Evolutionary conservation across 2,888 invertebrate species (phyloP), one percentile per base, ranked within the genome.

Genomic region (Apotomis capreana): DNA sequence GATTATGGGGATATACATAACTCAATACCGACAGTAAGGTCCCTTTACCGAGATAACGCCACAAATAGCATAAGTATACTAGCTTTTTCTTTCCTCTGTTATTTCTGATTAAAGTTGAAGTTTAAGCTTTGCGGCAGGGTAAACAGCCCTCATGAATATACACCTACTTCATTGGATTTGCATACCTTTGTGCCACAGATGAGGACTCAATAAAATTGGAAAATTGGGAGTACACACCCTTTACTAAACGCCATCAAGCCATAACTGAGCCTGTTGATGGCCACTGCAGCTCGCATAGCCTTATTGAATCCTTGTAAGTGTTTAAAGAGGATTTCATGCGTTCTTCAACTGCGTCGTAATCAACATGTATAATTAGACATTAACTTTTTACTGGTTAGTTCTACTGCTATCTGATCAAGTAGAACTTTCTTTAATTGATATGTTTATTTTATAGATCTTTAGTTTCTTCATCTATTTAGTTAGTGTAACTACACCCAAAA

Each of bases 291-390:
- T 54, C 55, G 37, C 46, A 12, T 40, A 9, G n/a, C 46, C 60
- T n/a, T 36, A 61, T 26, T 46, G 62, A 62, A 69, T 8, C 69
- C 69, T 37, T 57, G 57, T 46, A 62, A 69, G 46, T 69, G 36
- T 51, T 36, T 61, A 61, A 15, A 69, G 36, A 13, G 57, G 55
- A 49, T 69, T 57, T 59, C 9, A 36, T n/a, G 44, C 54, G n/a
- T 68, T 51, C 49, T 57, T 44, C 9, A 15, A 13, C 46, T 54
- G 13, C 15, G 55, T 26, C 37, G n/a, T 26, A 13, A 10, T n/a
- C n/a, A n/a, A n/a, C n/a, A n/a, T n/a, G n/a, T n/a, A n/a, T 5
- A 10, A 51, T n/a, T 36, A 15, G 46, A 5, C 44, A 44, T 44
- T 0, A 15, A 15, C 15, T 26, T 26, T 26, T 26, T 26, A 26